Evolutionary conservation across 2,113 vertebrate species (phyloP).

Genomic region (Entomyzon cyanotis): DNA sequence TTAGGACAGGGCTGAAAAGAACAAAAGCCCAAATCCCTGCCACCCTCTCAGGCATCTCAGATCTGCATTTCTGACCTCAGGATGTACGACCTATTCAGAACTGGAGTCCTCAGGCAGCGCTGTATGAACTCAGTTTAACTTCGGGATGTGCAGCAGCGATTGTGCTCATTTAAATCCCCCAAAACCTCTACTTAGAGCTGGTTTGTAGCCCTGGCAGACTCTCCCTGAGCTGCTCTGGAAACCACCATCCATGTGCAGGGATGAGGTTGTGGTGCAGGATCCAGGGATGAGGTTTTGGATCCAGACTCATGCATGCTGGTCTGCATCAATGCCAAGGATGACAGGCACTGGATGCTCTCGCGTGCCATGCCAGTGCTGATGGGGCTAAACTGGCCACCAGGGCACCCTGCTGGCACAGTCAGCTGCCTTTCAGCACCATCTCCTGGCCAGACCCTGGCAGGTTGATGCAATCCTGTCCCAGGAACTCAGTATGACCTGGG

Average conservation of each 20-base stretch:
- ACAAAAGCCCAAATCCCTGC: neutral
- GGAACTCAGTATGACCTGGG: neutral
- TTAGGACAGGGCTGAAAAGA: neutral
- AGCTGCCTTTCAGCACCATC: constrained; percentile 54
- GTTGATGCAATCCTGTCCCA: neutral
- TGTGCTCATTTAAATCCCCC: neutral
- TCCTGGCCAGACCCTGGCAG: constrained; percentile 6
- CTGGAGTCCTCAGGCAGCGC: neutral
- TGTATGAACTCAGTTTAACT: neutral
- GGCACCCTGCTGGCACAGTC: neutral
- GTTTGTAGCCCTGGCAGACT: neutral
- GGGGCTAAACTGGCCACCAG: neutral
- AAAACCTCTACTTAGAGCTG: neutral
- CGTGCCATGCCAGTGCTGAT: neutral
- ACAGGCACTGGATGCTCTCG: neutral
- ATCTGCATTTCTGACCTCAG: neutral
- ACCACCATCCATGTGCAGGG: neutral
- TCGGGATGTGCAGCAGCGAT: neutral
- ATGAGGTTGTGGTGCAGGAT: neutral
- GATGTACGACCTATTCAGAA: neutral
- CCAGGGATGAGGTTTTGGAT: neutral
- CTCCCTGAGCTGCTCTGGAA: neutral
- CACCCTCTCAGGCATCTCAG: neutral
- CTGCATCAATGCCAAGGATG: neutral
- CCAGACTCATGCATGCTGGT: rapidly evolving